Evolutionary conservation across 2,113 vertebrate genomes (phyloP).

Genomic region (Ia io): DNA sequence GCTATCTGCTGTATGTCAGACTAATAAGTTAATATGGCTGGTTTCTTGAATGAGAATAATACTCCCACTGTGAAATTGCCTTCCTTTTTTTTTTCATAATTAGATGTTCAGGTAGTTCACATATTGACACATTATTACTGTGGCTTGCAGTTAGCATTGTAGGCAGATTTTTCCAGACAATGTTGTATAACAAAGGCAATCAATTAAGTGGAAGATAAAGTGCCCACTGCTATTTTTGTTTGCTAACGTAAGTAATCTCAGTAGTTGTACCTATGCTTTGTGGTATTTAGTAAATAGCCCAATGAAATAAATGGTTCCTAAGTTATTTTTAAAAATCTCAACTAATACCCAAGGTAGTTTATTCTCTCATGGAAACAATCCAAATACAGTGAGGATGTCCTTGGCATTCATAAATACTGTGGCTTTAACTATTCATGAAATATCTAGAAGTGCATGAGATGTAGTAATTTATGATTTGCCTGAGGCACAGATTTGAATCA

Average conservation of each 20-base stretch:
- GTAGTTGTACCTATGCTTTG: neutral
- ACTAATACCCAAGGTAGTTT: neutral
- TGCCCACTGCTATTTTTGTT: conserved; percentile 3
- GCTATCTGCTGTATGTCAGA: conserved; percentile 17
- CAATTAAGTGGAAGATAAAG: conserved; percentile 52
- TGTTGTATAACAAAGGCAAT: conserved; percentile 50
- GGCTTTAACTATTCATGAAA: neutral
- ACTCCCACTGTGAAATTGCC: conserved; percentile 56
- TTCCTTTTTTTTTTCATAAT: conserved; percentile 52
- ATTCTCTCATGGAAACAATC: neutral
- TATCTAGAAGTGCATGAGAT: neutral
- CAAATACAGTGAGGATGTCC: neutral
- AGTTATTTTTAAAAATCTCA: neutral
- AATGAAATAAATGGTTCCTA: neutral
- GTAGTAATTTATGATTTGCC: neutral
- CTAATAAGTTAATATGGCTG: conserved; percentile 57
- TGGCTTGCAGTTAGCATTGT: conserved; percentile 46
- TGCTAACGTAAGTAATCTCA: neutral
- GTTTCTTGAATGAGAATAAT: conserved; percentile 69
- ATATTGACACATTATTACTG: conserved; percentile 28
- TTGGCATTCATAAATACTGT: neutral
- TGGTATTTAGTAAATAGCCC: conserved; percentile 15
- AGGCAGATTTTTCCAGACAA: conserved; percentile 54
- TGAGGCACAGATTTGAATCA: neutral
- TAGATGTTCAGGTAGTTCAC: conserved; percentile 59